A percentile compares a stretch with the other conserved stretches of the same genome.
These are phyloP conservation scores for Crocodylus rhombifer DNA, from an alignment of 2,797 vertebrate genomes.

Conservation along the genomic window DNA sequence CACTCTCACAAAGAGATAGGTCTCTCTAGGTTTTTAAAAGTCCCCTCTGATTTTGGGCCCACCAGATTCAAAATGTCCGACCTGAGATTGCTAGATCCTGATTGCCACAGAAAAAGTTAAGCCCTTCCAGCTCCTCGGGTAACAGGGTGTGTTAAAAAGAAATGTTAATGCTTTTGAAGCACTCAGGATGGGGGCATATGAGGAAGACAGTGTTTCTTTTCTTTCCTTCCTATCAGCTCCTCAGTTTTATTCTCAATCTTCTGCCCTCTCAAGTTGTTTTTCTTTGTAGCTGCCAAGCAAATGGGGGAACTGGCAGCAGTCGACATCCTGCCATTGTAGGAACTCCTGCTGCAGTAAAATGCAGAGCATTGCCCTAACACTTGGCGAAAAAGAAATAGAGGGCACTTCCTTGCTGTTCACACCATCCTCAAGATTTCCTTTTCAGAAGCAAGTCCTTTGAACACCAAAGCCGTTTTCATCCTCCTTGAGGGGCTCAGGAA, in stretches of 20 bases:
- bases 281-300: not conserved
- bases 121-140: not conserved
- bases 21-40: not conserved
- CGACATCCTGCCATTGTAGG: too few species aligned
- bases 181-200: not conserved
- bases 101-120: fast-evolving
- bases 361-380: not conserved
- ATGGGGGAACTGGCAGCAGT: fast-evolving
- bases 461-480: not conserved
- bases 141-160: not conserved
- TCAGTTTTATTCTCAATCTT: not conserved
- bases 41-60: not conserved
- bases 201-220: not conserved
- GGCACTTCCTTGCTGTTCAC: not conserved
- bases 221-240: not conserved
- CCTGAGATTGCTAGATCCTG: not conserved
- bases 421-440: not conserved
- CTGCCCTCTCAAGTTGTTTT: not conserved
- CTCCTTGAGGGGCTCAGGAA: not conserved
- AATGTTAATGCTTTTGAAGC: not conserved
- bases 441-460: not conserved
- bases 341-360: not conserved
- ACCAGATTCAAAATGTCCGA: not conserved
- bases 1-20: fast-evolving
- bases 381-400: not conserved